phyloP scores from a whole-genome alignment of 2,888 invertebrate genomes.

The Pemphredon lugubris region DNA sequence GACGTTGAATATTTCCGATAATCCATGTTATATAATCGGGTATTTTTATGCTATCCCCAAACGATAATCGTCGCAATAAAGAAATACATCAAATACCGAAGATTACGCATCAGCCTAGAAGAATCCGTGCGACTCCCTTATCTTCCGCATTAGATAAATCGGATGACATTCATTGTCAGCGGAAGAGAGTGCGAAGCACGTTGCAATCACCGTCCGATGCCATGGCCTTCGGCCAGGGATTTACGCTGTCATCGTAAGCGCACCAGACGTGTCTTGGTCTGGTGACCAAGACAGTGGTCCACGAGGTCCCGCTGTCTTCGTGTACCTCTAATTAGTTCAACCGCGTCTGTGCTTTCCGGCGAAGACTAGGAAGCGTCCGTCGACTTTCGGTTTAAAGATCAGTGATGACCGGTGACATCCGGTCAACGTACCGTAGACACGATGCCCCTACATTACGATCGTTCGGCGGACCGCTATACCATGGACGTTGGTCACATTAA shows the following conservation, averaged over 20 bases:
- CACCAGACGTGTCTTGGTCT: slow-evolving; percentile 41
- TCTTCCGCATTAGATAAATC: too few species aligned
- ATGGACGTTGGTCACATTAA: slow-evolving; percentile 67
- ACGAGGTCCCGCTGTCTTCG: slow-evolving; percentile 66
- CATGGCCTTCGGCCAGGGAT: slow-evolving; percentile 76
- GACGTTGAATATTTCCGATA: too few species aligned
- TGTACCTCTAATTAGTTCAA: slow-evolving; percentile 67
- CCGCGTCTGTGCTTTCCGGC: slow-evolving; percentile 38
- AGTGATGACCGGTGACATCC: background rate
- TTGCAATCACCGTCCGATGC: slow-evolving; percentile 59
- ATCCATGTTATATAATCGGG: too few species aligned
- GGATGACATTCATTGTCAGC: too few species aligned
- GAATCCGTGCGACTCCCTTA: too few species aligned
- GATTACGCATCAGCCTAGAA: too few species aligned
- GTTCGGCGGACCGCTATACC: slow-evolving; percentile 64
- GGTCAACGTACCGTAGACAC: background rate
- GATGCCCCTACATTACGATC: slow-evolving; percentile 73
- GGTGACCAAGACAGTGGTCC: slow-evolving; percentile 3
- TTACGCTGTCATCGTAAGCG: slow-evolving; percentile 33
- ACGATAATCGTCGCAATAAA: too few species aligned
- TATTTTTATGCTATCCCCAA: too few species aligned
- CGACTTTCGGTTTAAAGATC: background rate
- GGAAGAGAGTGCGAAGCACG: slow-evolving; percentile 25
- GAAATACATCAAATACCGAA: too few species aligned
- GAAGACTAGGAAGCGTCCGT: background rate